A percentile compares a stretch with the other conserved stretches of the same genome.
Evolutionary conservation across 2,797 vertebrate genomes (phyloP).

Genomic region (Neomorphus geoffroyi): DNA sequence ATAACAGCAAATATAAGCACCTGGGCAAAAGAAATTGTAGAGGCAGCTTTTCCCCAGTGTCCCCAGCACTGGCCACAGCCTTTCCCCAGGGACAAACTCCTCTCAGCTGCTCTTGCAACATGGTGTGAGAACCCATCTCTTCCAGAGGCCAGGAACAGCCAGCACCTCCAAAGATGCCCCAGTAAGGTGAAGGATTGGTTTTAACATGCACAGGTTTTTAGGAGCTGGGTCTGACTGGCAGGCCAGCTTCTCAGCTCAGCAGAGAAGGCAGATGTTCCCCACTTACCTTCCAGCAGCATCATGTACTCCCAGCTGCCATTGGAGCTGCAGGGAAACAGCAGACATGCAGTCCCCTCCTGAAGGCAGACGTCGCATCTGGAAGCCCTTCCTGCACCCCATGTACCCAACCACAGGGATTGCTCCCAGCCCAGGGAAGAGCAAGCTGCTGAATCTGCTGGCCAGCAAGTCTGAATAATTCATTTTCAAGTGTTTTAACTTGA

Average conservation of each 20-base stretch:
- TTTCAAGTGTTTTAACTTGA: not conserved
- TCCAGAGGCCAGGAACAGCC: not conserved
- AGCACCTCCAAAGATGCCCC: not conserved
- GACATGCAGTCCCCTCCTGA: not conserved
- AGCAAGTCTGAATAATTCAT: not conserved
- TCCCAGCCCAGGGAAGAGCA: not conserved
- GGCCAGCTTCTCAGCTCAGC: not conserved
- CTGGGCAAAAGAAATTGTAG: not conserved
- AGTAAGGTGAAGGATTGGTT: not conserved
- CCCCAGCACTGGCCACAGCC: not conserved
- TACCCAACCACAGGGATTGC: fast-evolving
- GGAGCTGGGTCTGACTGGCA: not conserved
- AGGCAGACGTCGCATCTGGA: not conserved
- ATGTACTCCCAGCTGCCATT: not conserved
- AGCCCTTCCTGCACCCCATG: not conserved
- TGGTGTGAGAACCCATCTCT: not conserved
- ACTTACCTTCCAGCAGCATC: not conserved
- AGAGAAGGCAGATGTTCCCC: not conserved
- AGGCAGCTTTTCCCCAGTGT: too few relatives aligned
- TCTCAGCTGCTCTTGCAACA: not conserved
- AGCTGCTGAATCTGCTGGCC: not conserved
- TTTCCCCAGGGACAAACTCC: not conserved
- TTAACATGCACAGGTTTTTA: fast-evolving
- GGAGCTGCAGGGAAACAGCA: not conserved
- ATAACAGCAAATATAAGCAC: not conserved